A percentile compares a stretch with the other conserved stretches of the same genome.
Conservation (phyloP, 2,797 vertebrate species). For the Chrysocyon brachyurus region DNA sequence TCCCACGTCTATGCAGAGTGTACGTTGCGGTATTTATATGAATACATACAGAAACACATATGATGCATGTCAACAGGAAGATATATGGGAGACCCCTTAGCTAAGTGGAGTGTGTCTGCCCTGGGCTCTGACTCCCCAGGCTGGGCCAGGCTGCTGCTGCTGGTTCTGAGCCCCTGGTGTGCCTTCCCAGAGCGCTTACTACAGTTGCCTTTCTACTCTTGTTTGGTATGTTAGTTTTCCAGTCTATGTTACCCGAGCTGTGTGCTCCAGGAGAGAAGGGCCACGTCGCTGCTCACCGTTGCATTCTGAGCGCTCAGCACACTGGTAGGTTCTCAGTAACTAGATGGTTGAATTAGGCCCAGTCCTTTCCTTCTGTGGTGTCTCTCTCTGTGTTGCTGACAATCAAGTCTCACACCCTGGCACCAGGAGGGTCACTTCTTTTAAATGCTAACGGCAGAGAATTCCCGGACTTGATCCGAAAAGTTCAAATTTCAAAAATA, state of each 20-base stretch:
- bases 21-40: neutral
- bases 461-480: neutral
- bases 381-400: constrained; percentile 33
- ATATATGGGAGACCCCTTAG: neutral
- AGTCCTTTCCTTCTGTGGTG: neutral
- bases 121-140: neutral
- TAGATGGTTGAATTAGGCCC: neutral
- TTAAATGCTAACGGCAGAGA: neutral
- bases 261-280: neutral
- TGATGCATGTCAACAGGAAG: neutral
- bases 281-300: neutral
- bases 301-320: too few species aligned
- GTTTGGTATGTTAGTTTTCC: neutral
- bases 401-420: neutral
- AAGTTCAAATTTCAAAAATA: constrained; percentile 42
- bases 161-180: neutral
- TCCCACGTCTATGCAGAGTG: neutral
- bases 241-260: neutral
- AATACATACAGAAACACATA: neutral
- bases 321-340: neutral
- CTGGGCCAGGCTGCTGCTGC: neutral
- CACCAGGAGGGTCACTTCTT: neutral
- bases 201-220: neutral
- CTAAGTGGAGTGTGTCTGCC: neutral
- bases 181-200: neutral